A percentile compares a stretch with the other conserved stretches of the same genome.
phyloP scores from a whole-genome alignment of 37 sponge, comb jelly and placozoan species.

The Amphimedon queenslandica region DNA sequence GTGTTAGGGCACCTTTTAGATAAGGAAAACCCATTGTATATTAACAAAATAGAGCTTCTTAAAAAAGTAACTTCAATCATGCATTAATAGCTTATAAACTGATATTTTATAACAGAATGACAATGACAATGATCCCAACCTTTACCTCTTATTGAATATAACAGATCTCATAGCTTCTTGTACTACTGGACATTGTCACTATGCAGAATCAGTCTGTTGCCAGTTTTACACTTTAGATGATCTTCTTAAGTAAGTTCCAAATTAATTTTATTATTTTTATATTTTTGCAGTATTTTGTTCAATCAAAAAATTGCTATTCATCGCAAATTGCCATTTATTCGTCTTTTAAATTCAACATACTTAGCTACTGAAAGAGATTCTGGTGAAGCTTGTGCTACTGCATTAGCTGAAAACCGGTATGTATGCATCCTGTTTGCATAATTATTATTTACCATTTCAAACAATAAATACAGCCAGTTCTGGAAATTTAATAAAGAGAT shows the following conservation, averaged over 20 bases:
- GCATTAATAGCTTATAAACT: neutral
- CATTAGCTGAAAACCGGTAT: neutral
- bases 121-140: constrained; percentile 11
- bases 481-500: too few relatives aligned
- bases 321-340: neutral
- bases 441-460: too few relatives aligned
- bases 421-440: neutral
- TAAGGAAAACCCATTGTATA: neutral
- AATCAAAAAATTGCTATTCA: neutral
- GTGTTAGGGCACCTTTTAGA: neutral
- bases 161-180: constrained; percentile 77
- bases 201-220: constrained; percentile 71
- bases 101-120: neutral
- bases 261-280: neutral
- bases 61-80: neutral
- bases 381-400: neutral
- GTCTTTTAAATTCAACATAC: neutral
- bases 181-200: constrained; percentile 59
- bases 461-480: too few relatives aligned
- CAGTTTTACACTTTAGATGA: neutral
- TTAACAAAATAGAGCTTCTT: neutral
- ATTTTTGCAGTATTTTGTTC: neutral
- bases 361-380: neutral
- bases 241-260: neutral
- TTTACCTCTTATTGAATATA: constrained; percentile 29